phyloP scores from a whole-genome alignment of 2,113 vertebrate genomes.

The Sturnira hondurensis region DNA sequence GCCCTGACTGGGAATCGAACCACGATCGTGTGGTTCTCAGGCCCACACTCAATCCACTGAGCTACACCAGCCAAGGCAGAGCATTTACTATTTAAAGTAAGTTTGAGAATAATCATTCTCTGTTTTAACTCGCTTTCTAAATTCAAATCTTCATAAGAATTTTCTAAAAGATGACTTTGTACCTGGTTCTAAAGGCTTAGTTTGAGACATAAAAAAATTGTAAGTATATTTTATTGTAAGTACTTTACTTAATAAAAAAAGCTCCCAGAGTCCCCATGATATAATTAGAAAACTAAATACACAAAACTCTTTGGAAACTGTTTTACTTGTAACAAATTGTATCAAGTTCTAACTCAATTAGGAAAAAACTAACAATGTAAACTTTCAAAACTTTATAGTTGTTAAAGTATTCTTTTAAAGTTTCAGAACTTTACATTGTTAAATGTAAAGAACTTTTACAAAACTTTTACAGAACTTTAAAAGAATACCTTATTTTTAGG shows the following conservation, averaged over 20 bases:
- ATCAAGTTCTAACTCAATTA: background rate
- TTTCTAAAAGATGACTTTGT: background rate
- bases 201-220: background rate
- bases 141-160: background rate
- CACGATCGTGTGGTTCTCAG: too few relatives aligned
- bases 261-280: background rate
- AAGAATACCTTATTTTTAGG: background rate
- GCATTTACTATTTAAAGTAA: conserved; percentile 20
- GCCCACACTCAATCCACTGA: too few relatives aligned
- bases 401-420: too few relatives aligned
- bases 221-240: background rate
- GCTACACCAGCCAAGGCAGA: background rate
- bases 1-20: too few relatives aligned
- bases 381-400: conserved; percentile 11
- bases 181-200: background rate
- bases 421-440: too few relatives aligned
- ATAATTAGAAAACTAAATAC: background rate
- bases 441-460: too few relatives aligned
- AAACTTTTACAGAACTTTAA: too few relatives aligned
- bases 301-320: background rate
- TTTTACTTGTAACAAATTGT: background rate
- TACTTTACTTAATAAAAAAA: background rate
- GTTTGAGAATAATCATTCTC: background rate
- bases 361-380: background rate
- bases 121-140: background rate